Evolutionary conservation across 2,797 vertebrate species (phyloP).

Genomic region (Lepilemur ruficaudatus): DNA sequence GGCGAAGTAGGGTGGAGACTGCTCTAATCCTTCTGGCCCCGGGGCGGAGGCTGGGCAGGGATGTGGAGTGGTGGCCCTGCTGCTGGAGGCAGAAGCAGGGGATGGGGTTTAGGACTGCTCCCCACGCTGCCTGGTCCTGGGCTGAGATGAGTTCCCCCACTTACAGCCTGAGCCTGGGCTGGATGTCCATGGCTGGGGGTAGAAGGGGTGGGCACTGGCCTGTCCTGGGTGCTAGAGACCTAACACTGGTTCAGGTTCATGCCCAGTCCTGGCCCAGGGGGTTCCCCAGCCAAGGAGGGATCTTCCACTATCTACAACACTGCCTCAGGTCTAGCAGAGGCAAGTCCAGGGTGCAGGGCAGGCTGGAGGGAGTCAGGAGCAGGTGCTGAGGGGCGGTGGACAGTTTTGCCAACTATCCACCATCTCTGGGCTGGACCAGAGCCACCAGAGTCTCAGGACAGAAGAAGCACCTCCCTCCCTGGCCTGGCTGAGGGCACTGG

Average conservation of each 20-base stretch:
- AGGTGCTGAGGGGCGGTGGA: no score
- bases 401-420: not conserved
- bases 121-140: not conserved
- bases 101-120: not conserved
- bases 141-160: not conserved
- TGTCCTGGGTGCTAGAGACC: not conserved
- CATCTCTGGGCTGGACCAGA: not conserved
- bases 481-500: no score
- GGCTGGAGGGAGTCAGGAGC: not conserved
- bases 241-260: not conserved
- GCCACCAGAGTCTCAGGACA: not conserved
- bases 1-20: not conserved
- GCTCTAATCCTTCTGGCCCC: not conserved
- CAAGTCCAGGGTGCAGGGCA: no score
- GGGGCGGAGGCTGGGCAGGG: accelerated
- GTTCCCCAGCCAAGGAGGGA: no score
- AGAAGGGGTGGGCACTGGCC: not conserved
- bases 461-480: not conserved
- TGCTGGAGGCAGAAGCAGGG: not conserved
- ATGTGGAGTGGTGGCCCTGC: not conserved
- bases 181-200: not conserved
- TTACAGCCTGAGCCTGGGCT: not conserved
- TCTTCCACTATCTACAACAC: no score
- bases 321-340: not conserved
- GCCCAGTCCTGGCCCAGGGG: not conserved